A percentile compares a stretch with the other conserved stretches of the same genome.
Evolutionary conservation across 2,888 invertebrate genomes (phyloP).

Genomic region (Byasa hedistus): DNA sequence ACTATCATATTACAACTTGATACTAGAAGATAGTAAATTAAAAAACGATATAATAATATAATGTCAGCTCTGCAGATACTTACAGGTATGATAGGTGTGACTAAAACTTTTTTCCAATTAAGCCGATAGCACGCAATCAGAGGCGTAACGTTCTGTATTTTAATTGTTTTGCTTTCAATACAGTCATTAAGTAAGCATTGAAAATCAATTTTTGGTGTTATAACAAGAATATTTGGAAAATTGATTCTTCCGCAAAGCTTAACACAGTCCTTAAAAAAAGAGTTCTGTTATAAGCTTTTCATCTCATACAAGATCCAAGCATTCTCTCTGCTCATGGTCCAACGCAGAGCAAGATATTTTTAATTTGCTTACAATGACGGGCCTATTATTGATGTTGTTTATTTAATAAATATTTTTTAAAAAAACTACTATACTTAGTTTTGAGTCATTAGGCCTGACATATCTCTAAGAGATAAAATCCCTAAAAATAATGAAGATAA

Average conservation of each 20-base stretch:
- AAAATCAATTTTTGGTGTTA: conserved; percentile 80
- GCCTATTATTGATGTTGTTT: too few species aligned
- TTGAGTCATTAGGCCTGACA: too few species aligned
- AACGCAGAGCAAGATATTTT: too few species aligned
- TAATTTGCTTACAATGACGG: too few species aligned
- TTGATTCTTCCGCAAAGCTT: conserved; percentile 82
- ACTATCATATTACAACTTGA: neutral
- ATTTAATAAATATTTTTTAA: too few species aligned
- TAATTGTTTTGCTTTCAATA: conserved; percentile 62
- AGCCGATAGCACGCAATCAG: conserved; percentile 64
- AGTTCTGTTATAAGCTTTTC: neutral
- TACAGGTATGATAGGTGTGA: conserved; percentile 45
- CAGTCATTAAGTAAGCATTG: conserved; percentile 77
- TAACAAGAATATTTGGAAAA: conserved; percentile 83
- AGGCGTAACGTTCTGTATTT: conserved; percentile 68
- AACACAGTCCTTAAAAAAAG: conserved; percentile 80
- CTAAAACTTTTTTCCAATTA: conserved; percentile 60
- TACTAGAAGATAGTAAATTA: neutral
- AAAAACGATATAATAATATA: neutral
- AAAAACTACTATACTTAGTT: too few species aligned
- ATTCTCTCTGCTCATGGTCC: too few species aligned
- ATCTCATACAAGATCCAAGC: too few species aligned
- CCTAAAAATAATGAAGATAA: too few species aligned
- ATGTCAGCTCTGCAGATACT: conserved; percentile 27
- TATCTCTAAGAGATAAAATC: too few species aligned